Percentiles rank a stretch among this genome's conserved stretches.
These are phyloP conservation scores for Micrasema longulum DNA, from an alignment of 1,140 invertebrate genomes.

Conservation along the genomic window DNA sequence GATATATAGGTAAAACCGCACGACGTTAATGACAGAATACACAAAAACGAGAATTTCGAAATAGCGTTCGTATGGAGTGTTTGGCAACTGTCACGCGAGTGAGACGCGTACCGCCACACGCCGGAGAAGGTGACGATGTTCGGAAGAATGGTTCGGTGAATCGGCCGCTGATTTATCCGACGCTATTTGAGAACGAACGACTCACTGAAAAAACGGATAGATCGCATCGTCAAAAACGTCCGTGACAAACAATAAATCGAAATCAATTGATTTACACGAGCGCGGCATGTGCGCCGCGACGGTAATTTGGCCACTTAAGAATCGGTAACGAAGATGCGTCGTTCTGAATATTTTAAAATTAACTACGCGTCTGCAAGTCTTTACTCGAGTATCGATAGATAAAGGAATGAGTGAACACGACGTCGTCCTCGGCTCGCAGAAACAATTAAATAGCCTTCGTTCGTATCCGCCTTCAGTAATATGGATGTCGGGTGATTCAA, in stretches of 20 bases:
- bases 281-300: constrained; percentile 22
- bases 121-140: constrained; percentile 20
- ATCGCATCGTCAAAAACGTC: constrained; percentile 39
- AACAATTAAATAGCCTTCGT: constrained; percentile 22
- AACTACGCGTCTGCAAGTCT: not conserved
- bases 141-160: constrained; percentile 28
- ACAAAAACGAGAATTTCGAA: constrained; percentile 33
- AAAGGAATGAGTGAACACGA: constrained; percentile 16
- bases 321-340: constrained; percentile 26
- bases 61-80: constrained; percentile 37
- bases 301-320: constrained; percentile 40
- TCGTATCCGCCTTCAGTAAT: constrained; percentile 6
- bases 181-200: constrained; percentile 31
- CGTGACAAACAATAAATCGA: constrained; percentile 43
- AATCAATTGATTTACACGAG: constrained; percentile 37
- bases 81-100: constrained; percentile 37
- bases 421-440: constrained; percentile 13
- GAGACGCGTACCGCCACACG: constrained; percentile 29
- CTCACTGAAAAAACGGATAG: constrained; percentile 40
- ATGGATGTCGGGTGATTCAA: constrained; percentile 25
- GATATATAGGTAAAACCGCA: constrained; percentile 15
- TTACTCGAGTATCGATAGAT: not conserved
- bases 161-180: constrained; percentile 29
- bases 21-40: constrained; percentile 23
- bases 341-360: constrained; percentile 18